Percentiles rank a stretch among this genome's conserved stretches.
Conservation (phyloP, 2,888 invertebrate genomes). For the Uloborus plumipes region DNA sequence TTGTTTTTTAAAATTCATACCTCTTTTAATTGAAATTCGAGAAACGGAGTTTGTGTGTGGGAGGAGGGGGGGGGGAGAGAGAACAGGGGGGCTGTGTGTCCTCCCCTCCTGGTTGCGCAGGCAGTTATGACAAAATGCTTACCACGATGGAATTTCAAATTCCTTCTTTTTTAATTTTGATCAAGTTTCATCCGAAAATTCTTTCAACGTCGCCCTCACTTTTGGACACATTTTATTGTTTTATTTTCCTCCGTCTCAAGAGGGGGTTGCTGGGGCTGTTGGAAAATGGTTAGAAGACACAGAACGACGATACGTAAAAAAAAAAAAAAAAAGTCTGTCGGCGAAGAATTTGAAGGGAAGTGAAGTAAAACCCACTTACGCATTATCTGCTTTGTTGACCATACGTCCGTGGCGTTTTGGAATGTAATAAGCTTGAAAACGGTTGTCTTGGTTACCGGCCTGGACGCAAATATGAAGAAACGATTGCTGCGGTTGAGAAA, state of each 20-base stretch:
- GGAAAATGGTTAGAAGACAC: no score
- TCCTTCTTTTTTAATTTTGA: conserved; percentile 29
- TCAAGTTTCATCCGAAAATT: conserved; percentile 14
- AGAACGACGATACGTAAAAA: neutral
- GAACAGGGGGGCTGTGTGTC: no score
- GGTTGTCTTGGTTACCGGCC: no score
- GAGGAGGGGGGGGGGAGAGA: neutral
- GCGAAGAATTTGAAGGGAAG: conserved; percentile 1
- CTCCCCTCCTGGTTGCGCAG: neutral
- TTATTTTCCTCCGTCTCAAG: neutral
- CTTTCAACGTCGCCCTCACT: neutral
- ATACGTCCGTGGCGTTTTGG: neutral
- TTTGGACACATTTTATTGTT: neutral
- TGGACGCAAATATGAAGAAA: no score
- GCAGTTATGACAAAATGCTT: conserved; percentile 32
- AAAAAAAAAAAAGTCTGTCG: neutral
- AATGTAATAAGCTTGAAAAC: conserved; percentile 14
- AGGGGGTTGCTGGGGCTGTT: no score
- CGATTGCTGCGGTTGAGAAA: no score
- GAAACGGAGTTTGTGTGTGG: conserved; percentile 8
- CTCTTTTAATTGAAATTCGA: conserved; percentile 57
- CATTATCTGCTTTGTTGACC: neutral
- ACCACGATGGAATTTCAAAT: conserved; percentile 26
- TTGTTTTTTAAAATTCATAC: conserved; percentile 31
- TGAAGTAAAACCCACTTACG: neutral